Evolutionary conservation across 2,888 invertebrate genomes (phyloP).

Genomic region (Meiosimyza decipiens): DNA sequence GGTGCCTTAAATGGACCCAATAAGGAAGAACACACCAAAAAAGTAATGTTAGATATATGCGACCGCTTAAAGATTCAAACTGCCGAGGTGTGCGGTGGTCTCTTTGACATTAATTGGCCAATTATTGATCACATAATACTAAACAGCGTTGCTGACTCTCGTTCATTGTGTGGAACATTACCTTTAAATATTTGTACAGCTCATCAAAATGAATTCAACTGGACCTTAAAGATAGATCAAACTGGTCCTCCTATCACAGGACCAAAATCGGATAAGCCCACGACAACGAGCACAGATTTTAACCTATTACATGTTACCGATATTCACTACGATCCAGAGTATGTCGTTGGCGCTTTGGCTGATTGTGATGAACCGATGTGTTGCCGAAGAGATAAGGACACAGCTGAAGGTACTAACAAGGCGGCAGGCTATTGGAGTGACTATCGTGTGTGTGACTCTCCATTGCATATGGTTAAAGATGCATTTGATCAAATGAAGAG

Average conservation of each 20-base stretch:
- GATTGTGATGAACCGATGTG: slow-evolving; percentile 82
- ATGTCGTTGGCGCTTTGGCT: slow-evolving; percentile 75
- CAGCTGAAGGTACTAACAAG: slow-evolving; percentile 38
- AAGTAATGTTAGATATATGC: slow-evolving; percentile 69
- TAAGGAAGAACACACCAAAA: slow-evolving; percentile 58
- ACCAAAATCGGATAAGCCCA: slow-evolving; percentile 53
- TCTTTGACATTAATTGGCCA: slow-evolving; percentile 74
- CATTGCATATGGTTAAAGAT: slow-evolving; percentile 76
- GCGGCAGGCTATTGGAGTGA: slow-evolving; percentile 86
- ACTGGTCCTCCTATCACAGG: slow-evolving; percentile 45
- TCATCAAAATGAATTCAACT: slow-evolving; percentile 51
- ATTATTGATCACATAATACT: slow-evolving; percentile 72
- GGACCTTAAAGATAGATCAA: slow-evolving; percentile 53
- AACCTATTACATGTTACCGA: slow-evolving; percentile 67
- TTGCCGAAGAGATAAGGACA: slow-evolving; percentile 69
- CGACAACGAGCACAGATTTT: slow-evolving; percentile 49
- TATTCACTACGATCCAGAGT: slow-evolving; percentile 82
- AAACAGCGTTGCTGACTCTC: slow-evolving; percentile 66
- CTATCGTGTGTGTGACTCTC: slow-evolving; percentile 81
- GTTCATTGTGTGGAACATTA: slow-evolving; percentile 64
- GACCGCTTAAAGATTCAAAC: slow-evolving; percentile 70
- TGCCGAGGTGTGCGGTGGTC: slow-evolving; percentile 73
- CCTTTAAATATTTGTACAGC: slow-evolving; percentile 58
- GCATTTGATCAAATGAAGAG: slow-evolving; percentile 73
- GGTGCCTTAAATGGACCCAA: slow-evolving; percentile 63